Evolutionary conservation across 2,113 vertebrate genomes (phyloP).

Genomic region (Taxidea taxus): DNA sequence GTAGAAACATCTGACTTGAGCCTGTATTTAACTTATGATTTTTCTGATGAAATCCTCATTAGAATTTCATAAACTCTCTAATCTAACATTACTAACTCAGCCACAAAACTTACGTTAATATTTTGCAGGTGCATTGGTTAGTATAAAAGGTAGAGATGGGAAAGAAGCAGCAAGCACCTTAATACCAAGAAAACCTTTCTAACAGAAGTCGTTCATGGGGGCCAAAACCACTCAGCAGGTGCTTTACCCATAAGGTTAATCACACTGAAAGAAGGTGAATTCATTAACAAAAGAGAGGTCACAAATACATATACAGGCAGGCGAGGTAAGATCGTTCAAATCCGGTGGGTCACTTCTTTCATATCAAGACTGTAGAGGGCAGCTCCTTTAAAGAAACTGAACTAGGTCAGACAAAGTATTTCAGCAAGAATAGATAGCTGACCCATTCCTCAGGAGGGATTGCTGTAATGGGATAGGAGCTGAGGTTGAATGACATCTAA

Average conservation of each 20-base stretch:
- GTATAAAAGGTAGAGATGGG: neutral
- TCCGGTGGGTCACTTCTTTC: neutral
- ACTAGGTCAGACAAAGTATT: neutral
- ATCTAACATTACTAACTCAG: conserved; percentile 29
- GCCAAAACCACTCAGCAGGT: neutral
- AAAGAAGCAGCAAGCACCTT: neutral
- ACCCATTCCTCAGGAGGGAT: neutral
- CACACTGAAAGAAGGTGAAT: neutral
- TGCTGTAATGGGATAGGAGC: neutral
- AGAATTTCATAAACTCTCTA: conserved; percentile 44
- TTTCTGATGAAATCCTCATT: conserved; percentile 36
- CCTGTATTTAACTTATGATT: conserved; percentile 27
- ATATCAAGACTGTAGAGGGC: neutral
- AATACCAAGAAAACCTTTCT: neutral
- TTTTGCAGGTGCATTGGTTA: neutral
- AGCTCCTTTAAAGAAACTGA: neutral
- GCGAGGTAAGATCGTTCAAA: neutral
- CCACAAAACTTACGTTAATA: neutral
- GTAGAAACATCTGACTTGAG: conserved; percentile 36
- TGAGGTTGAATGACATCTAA: neutral
- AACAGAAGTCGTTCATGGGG: neutral
- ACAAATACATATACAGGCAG: neutral
- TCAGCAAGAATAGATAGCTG: neutral
- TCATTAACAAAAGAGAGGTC: neutral
- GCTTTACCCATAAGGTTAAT: neutral